Percentiles rank a stretch among this genome's conserved stretches.
phyloP scores from a whole-genome alignment of 2,888 invertebrate genomes.

The Microplitis manilae region DNA sequence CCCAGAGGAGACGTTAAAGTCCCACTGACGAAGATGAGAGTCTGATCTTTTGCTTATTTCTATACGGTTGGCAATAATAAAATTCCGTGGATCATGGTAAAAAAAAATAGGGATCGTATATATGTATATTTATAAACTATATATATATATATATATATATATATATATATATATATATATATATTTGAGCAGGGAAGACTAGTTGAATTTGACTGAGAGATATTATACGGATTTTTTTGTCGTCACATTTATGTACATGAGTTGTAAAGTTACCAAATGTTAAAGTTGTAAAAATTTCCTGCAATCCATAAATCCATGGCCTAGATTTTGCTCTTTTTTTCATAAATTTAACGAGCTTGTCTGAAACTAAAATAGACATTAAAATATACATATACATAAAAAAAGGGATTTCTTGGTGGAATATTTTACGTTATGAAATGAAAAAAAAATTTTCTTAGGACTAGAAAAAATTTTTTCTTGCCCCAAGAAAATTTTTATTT shows the following conservation, averaged over 20 bases:
- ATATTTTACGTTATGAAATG: too few relatives aligned
- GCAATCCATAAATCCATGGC: background rate
- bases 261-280: constrained; percentile 11
- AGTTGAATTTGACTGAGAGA: constrained; percentile 45
- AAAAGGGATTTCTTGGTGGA: too few relatives aligned
- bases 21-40: constrained; percentile 57
- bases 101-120: constrained; percentile 19
- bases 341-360: background rate
- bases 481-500: too few relatives aligned
- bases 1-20: constrained; percentile 70
- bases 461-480: too few relatives aligned
- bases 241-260: background rate
- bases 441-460: too few relatives aligned
- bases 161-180: background rate
- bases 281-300: background rate
- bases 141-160: background rate
- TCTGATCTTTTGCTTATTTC: constrained; percentile 48
- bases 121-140: background rate
- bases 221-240: background rate
- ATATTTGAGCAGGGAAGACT: constrained; percentile 38
- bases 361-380: background rate
- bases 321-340: background rate
- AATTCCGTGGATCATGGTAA: constrained; percentile 54
- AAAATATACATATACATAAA: background rate
- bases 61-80: constrained; percentile 57